A percentile compares a stretch with the other conserved stretches of the same genome.
Evolutionary conservation across 64 coral and sea anemone species (phyloP).

Genomic region (Stichodactyla mertensii): DNA sequence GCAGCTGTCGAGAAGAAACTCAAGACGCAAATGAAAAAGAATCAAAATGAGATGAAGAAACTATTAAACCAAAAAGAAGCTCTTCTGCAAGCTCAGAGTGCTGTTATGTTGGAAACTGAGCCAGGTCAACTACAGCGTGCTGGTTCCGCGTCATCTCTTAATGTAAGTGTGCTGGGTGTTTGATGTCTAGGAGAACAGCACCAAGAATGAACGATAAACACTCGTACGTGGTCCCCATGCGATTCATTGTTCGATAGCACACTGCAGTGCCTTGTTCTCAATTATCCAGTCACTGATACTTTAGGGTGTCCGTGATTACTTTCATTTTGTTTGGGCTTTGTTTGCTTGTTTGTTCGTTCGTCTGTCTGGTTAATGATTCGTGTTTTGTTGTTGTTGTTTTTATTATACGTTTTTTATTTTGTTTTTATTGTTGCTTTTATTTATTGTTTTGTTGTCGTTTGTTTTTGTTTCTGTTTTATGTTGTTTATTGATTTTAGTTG

Average conservation of each 20-base stretch:
- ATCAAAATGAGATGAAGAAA: conserved; percentile 99
- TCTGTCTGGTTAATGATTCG: background rate
- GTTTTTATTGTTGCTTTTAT: background rate
- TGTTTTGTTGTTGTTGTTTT: background rate
- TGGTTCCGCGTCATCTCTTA: conserved; percentile 72
- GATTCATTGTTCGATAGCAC: background rate
- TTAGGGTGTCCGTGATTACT: no score
- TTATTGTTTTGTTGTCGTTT: background rate
- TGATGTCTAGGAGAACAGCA: background rate
- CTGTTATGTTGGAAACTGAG: conserved; percentile 56
- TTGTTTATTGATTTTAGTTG: background rate
- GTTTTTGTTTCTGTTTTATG: background rate
- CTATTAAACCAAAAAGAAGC: conserved; percentile 94
- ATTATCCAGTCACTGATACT: background rate
- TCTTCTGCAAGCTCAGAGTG: conserved; percentile 75
- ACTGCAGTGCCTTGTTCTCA: background rate
- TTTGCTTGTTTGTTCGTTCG: background rate
- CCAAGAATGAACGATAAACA: background rate
- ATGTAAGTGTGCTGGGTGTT: conserved; percentile 64
- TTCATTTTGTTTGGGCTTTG: no score
- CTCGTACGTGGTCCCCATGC: background rate
- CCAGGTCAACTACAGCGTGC: conserved; percentile 72
- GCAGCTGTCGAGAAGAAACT: conserved; percentile 95
- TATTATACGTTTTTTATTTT: background rate
- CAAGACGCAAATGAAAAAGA: conserved; percentile 99